These are phyloP conservation scores for Astreopora myriophthalma DNA, from an alignment of 64 coral and sea anemone genomes.

Conservation along the genomic window DNA sequence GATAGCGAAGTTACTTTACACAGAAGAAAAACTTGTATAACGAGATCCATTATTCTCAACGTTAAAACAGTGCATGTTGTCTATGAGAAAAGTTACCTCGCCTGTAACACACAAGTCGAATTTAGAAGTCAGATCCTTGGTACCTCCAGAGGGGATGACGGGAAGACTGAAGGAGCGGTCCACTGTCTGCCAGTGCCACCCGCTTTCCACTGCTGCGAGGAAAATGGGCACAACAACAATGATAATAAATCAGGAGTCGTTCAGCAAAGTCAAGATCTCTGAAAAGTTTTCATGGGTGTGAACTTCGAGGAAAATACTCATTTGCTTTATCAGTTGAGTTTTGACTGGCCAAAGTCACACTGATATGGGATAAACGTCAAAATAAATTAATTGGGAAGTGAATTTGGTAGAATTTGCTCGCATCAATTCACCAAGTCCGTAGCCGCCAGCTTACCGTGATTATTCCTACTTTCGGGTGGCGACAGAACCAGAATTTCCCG, in stretches of 20 bases:
- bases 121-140: conserved; percentile 69
- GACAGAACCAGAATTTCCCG: conserved; percentile 77
- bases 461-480: conserved; percentile 35
- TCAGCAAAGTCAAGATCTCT: too few relatives aligned
- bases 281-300: too few relatives aligned
- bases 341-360: too few relatives aligned
- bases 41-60: background rate
- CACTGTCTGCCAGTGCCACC: conserved; percentile 95
- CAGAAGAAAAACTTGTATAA: too few relatives aligned
- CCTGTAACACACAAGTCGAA: conserved; percentile 96
- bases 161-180: conserved; percentile 85
- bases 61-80: too few relatives aligned
- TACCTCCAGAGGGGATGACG: conserved; percentile 68
- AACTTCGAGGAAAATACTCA: too few relatives aligned
- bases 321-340: too few relatives aligned
- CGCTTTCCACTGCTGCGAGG: conserved; percentile 43
- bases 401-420: too few relatives aligned
- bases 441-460: conserved; percentile 50
- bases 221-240: background rate
- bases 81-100: conserved; percentile 61
- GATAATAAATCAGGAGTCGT: background rate
- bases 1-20: too few relatives aligned
- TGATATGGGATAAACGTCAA: too few relatives aligned
- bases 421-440: background rate
- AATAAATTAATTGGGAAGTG: too few relatives aligned